Evolutionary conservation across 2,113 vertebrate species (phyloP).

Genomic region (Triplophysa siluroides): DNA sequence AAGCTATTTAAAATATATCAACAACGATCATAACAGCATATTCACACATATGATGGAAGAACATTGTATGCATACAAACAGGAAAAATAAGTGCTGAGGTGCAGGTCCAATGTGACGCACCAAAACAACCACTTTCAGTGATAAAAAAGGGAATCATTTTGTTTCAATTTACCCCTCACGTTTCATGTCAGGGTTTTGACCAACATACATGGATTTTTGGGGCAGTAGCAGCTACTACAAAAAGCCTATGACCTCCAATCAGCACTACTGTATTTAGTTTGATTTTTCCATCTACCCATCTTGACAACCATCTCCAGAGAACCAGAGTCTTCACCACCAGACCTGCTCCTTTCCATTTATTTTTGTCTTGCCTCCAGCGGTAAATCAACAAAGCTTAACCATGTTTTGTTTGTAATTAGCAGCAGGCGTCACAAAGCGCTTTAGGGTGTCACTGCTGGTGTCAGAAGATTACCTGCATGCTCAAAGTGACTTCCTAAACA

Average conservation of each 20-base stretch:
- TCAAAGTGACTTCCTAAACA: conserved; percentile 48
- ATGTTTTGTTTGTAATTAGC: conserved; percentile 55
- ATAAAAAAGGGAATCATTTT: no score
- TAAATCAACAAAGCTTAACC: conserved; percentile 52
- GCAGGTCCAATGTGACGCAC: no score
- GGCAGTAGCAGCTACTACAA: not conserved
- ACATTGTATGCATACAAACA: no score
- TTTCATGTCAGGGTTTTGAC: no score
- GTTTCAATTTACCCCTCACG: no score
- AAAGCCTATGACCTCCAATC: not conserved
- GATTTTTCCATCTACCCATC: not conserved
- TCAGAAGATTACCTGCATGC: conserved; percentile 42
- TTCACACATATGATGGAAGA: no score
- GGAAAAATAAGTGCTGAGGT: no score
- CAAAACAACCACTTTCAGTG: no score
- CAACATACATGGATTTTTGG: no score
- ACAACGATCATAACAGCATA: no score
- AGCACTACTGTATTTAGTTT: not conserved
- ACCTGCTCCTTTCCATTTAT: conserved; percentile 20
- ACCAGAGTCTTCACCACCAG: not conserved
- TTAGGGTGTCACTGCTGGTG: conserved; percentile 14
- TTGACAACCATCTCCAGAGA: not conserved
- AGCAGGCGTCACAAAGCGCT: conserved; percentile 41
- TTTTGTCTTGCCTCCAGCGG: conserved; percentile 17
- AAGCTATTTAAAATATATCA: no score